phyloP scores from a whole-genome alignment of 2,797 vertebrate species.

The Dendrocincla fuliginosa region DNA sequence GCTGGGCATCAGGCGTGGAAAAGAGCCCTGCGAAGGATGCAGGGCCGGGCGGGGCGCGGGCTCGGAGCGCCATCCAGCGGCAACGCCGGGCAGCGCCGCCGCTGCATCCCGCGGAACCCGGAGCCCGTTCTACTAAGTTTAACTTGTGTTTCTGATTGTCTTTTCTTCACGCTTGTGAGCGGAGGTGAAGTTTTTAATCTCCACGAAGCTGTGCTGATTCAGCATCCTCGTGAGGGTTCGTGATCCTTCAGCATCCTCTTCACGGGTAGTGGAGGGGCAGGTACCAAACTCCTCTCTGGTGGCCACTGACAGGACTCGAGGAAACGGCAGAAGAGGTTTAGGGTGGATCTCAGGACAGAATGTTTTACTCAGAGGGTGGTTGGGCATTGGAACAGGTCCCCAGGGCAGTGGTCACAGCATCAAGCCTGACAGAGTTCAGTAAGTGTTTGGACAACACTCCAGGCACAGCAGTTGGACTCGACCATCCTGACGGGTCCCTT shows the following conservation, averaged over 20 bases:
- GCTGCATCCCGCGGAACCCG: not conserved
- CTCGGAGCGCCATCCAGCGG: not conserved
- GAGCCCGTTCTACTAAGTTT: accelerated
- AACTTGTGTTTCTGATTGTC: accelerated
- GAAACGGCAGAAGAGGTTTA: not conserved
- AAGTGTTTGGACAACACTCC: not conserved
- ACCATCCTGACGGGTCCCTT: not conserved
- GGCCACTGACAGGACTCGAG: no score
- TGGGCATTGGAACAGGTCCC: not conserved
- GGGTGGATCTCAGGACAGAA: not conserved
- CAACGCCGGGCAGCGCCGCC: not conserved
- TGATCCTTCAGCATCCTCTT: not conserved
- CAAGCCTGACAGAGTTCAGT: not conserved
- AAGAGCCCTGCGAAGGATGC: accelerated
- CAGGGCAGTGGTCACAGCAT: not conserved
- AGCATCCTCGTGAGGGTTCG: not conserved
- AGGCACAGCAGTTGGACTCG: not conserved
- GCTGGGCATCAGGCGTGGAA: not conserved
- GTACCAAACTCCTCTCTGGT: not conserved
- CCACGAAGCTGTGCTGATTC: not conserved
- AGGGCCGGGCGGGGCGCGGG: not conserved
- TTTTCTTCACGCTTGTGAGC: accelerated
- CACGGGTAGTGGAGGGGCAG: not conserved
- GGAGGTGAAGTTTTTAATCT: accelerated
- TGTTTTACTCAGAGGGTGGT: not conserved